Evolutionary conservation across 2,113 vertebrate genomes (phyloP).

Genomic region (Trematomus loennbergii): DNA sequence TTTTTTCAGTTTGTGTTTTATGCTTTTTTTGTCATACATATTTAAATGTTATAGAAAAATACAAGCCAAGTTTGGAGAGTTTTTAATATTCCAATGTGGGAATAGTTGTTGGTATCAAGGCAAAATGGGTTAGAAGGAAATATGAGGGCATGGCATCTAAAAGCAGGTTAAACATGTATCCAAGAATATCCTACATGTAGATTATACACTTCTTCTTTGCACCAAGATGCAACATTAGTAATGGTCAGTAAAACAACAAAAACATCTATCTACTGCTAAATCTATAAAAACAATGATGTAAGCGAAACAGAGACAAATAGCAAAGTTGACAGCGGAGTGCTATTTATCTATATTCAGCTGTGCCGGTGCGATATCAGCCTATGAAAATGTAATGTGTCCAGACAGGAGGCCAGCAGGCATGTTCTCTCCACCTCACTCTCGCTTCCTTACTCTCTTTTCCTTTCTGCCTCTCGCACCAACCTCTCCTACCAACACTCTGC

Average conservation of each 20-base stretch:
- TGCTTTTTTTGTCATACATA: not conserved
- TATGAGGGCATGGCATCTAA: not conserved
- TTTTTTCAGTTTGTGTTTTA: not conserved
- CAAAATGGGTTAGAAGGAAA: not conserved
- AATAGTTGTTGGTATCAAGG: not conserved
- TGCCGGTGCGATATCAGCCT: slow-evolving; percentile 50
- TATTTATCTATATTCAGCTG: slow-evolving; percentile 63
- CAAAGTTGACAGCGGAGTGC: slow-evolving; percentile 61
- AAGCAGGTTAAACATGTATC: slow-evolving; percentile 6
- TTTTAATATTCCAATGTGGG: not conserved
- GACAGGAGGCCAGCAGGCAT: slow-evolving; percentile 78
- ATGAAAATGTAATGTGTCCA: slow-evolving; percentile 72
- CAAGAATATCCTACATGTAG: slow-evolving; percentile 30
- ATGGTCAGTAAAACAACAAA: slow-evolving; percentile 26
- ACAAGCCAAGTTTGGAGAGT: not conserved
- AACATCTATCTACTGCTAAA: slow-evolving; percentile 35
- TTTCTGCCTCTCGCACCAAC: slow-evolving; percentile 21
- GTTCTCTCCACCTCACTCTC: slow-evolving; percentile 59
- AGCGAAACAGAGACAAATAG: slow-evolving; percentile 59
- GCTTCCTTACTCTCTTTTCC: slow-evolving; percentile 27
- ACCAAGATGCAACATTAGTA: slow-evolving; percentile 45
- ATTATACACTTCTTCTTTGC: slow-evolving; percentile 17
- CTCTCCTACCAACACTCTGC: slow-evolving; percentile 16
- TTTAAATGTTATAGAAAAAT: not conserved
- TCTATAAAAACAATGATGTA: slow-evolving; percentile 47